A percentile compares a stretch with the other conserved stretches of the same genome.
phyloP scores from a whole-genome alignment of 64 coral and sea anemone species.

The Montipora capricornis region DNA sequence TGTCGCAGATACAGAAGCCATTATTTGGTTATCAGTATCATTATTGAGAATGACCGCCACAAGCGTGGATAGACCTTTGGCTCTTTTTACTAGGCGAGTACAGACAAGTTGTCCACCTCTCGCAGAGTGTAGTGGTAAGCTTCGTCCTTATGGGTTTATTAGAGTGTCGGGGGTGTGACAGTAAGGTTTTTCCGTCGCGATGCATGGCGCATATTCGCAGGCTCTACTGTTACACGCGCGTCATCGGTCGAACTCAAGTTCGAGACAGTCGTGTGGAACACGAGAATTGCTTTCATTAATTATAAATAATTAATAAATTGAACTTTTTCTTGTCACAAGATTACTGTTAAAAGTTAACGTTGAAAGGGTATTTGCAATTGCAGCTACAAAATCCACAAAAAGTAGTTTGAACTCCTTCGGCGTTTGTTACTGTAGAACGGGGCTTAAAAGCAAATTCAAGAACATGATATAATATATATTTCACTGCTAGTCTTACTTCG shows the following conservation, averaged over 20 bases:
- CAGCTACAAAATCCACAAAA: too few species aligned
- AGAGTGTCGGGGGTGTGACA: not conserved
- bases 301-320: too few species aligned
- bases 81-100: not conserved
- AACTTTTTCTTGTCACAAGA: too few species aligned
- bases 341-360: too few species aligned
- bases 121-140: not conserved
- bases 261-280: not conserved
- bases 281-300: not conserved
- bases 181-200: not conserved
- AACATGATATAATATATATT: too few species aligned
- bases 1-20: not conserved
- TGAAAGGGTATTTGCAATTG: too few species aligned
- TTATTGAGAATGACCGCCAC: not conserved
- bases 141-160: not conserved
- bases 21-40: not conserved
- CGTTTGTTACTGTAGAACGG: too few species aligned
- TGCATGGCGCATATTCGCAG: not conserved
- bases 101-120: not conserved
- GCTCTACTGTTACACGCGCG: not conserved
- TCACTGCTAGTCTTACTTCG: too few species aligned
- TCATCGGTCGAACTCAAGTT: not conserved
- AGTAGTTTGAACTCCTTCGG: too few species aligned
- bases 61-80: not conserved
- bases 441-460: too few species aligned